Conservation (phyloP, 1,140 invertebrate species). For the Bemisia tabaci region DNA sequence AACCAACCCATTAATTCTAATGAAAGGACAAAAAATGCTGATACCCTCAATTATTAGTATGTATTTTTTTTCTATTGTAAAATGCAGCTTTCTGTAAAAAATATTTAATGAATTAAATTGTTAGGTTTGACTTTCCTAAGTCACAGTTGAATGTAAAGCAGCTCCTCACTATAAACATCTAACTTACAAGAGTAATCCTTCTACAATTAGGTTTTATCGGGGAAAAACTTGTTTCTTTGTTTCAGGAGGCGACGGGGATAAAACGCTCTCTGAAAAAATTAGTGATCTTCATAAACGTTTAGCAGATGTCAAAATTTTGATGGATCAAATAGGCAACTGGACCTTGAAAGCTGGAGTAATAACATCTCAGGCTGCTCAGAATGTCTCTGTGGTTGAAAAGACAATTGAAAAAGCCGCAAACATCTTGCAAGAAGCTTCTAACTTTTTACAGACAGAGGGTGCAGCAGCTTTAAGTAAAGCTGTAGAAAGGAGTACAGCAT, state of each 20-base stretch:
- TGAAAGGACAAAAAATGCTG: too few relatives aligned
- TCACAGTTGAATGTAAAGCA: too few relatives aligned
- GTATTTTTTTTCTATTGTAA: too few relatives aligned
- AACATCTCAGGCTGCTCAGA: slow-evolving; percentile 44
- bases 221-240: not conserved
- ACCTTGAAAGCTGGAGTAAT: slow-evolving; percentile 43
- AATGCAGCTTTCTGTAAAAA: too few relatives aligned
- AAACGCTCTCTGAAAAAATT: slow-evolving; percentile 1
- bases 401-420: slow-evolving; percentile 31
- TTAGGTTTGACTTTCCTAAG: too few relatives aligned
- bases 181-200: too few relatives aligned
- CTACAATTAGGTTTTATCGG: too few relatives aligned
- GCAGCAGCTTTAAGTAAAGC: slow-evolving; percentile 60
- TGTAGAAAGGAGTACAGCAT: slow-evolving; percentile 63
- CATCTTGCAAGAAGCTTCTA: slow-evolving; percentile 43
- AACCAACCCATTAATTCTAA: too few relatives aligned
- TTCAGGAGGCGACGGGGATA: not conserved
- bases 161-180: too few relatives aligned
- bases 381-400: slow-evolving; percentile 57
- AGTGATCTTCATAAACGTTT: slow-evolving; percentile 38
- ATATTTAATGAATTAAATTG: too few relatives aligned
- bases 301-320: slow-evolving; percentile 45
- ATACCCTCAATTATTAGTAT: too few relatives aligned
- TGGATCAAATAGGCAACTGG: slow-evolving; percentile 44
- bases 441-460: slow-evolving; percentile 68